Percentiles rank a stretch among this genome's conserved stretches.
Conservation (phyloP, 2,888 invertebrate species). For the Plebejus anna region DNA sequence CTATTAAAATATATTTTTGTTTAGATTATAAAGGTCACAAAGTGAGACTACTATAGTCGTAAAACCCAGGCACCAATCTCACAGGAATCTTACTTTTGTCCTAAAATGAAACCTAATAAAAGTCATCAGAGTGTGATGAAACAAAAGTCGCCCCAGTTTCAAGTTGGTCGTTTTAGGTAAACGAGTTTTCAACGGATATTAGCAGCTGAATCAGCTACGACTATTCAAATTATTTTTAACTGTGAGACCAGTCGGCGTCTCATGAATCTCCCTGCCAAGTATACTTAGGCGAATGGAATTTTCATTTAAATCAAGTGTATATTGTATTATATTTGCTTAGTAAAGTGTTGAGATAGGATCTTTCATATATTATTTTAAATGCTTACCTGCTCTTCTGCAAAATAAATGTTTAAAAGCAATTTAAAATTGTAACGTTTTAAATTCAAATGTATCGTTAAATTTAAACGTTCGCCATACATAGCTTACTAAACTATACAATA, state of each 20-base stretch:
- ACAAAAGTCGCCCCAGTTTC: constrained; percentile 40
- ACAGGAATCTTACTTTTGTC: not conserved
- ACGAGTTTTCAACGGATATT: constrained; percentile 45
- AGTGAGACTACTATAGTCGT: not conserved
- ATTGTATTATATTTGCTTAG: not conserved
- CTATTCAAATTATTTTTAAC: constrained; percentile 31
- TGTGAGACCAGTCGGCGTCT: constrained; percentile 16
- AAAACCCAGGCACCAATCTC: not conserved
- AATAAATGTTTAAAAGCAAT: too few relatives aligned
- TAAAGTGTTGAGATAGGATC: not conserved
- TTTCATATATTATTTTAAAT: too few relatives aligned
- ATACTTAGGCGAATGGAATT: constrained; percentile 3
- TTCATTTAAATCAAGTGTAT: constrained; percentile 10
- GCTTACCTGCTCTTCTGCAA: too few relatives aligned
- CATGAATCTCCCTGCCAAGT: constrained; percentile 8
- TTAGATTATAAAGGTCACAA: not conserved
- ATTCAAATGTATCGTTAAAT: too few relatives aligned
- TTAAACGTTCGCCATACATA: too few relatives aligned
- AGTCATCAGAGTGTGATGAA: constrained; percentile 35
- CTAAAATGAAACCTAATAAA: constrained; percentile 37
- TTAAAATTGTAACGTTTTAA: too few relatives aligned
- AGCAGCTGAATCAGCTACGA: constrained; percentile 38
- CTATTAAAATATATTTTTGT: too few relatives aligned
- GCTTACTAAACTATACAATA: not conserved
- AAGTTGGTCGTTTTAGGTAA: constrained; percentile 42